Conservation (phyloP, 1,140 invertebrate genomes). For the Macrobrachium nipponense region DNA sequence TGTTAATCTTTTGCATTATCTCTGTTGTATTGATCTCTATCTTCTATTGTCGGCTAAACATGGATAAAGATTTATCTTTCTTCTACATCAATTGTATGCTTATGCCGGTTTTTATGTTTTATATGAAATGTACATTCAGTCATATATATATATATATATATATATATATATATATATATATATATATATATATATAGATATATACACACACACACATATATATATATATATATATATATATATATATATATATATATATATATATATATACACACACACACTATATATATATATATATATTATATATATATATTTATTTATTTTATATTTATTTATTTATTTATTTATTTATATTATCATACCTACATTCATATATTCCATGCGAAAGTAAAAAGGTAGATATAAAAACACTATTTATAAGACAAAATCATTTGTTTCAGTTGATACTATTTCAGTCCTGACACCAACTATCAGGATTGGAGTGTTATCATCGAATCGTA, state of each 20-base stretch:
- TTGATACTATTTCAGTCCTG: no score
- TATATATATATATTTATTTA: not conserved
- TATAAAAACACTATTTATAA: no score
- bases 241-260: not conserved
- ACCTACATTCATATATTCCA: no score
- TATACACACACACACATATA: not conserved
- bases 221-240: no score
- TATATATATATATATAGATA: conserved; percentile 9
- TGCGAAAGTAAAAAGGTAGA: no score
- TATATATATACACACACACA: no score
- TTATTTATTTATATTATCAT: no score
- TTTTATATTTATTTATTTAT: no score
- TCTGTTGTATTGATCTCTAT: not conserved
- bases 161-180: not conserved
- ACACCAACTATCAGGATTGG: no score
- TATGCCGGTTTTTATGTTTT: not conserved
- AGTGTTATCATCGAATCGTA: no score
- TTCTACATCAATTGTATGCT: not conserved
- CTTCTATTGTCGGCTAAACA: no score
- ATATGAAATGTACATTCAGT: not conserved
- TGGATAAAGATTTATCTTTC: not conserved
- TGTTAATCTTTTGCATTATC: not conserved
- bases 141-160: not conserved
- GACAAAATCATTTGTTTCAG: no score
- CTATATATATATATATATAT: not conserved